These are phyloP conservation scores for Apodemus sylvaticus DNA, from an alignment of 2,113 vertebrate species.

Conservation along the genomic window DNA sequence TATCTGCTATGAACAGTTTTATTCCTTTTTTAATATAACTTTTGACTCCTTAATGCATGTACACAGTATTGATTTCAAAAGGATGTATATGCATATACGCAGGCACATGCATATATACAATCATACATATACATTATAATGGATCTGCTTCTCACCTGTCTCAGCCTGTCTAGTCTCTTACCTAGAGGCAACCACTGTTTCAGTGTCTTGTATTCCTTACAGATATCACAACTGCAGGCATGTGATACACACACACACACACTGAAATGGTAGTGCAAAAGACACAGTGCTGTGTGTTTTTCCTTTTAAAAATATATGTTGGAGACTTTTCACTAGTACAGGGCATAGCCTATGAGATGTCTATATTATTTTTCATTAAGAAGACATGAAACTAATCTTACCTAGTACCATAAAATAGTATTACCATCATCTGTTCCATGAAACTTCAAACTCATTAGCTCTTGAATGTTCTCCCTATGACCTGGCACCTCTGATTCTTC, in stretches of 20 bases:
- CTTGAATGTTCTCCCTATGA: conserved; percentile 23
- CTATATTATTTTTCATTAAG: background rate
- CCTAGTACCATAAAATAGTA: conserved; percentile 4
- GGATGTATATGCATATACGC: no score
- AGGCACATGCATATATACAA: background rate
- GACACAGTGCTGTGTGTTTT: background rate
- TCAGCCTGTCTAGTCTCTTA: background rate
- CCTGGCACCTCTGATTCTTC: background rate
- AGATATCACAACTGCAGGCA: background rate
- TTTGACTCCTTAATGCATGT: background rate
- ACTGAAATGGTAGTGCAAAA: background rate
- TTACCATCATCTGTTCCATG: conserved; percentile 3
- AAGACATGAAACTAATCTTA: conserved; percentile 29
- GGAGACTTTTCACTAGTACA: background rate
- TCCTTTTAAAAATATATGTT: background rate
- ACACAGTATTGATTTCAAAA: background rate
- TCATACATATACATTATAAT: background rate
- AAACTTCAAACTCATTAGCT: conserved; percentile 29
- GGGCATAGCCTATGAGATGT: background rate
- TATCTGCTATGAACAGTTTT: background rate
- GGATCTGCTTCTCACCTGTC: background rate
- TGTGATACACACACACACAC: fast-evolving
- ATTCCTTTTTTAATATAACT: background rate
- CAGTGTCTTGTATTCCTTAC: background rate
- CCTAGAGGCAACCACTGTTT: background rate